Base-by-base conservation (phyloP, 2,113 vertebrate genomes). In the Thunnus thynnus region DNA sequence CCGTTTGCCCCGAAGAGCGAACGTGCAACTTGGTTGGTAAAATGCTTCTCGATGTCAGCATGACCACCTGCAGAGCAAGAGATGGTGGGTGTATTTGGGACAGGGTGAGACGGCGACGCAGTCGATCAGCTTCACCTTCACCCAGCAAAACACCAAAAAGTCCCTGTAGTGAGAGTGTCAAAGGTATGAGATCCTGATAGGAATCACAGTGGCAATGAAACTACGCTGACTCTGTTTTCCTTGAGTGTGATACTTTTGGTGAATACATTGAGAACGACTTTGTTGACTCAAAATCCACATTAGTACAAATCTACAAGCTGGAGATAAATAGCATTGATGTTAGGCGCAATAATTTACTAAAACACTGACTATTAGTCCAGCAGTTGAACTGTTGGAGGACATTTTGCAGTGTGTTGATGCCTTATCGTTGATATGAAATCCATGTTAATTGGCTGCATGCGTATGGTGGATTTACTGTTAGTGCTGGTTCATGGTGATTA, bases 31-130 rank as follows among this genome's bases (percentile, higher is more conserved):
- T 93, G 86, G 93, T 94, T 52, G 93, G 92, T 30, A 95, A 93
- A 87, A 84, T 94, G 85, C 90, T 95, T 5, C 74, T 96, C 25
- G 93, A 95, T 73, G 93, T 93, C 81, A 87, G 92, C 54, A 73
- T 93, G 90, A 90, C 81, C 56, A n/a, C 82, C 61, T 92, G 81
- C 9, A 0, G 27, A 2, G 17, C 18, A 0, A 63, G 72, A 62
- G 89, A 77, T 1, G 44, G 79, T 0, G 73, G 88, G 16, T 82
- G 88, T 8, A 73, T 91, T 30, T 92, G 89, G 90, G 86, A 91
- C 61, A 41, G 62, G 72, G 76, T 87, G 72, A 82, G 89, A n/a
- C 70, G 89, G 86, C 81, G 72, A 22, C 84, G 85, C 63, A 86
- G 85, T 52, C 83, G 85, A 0, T 92, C 89, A 0, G 73, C 63